Evolutionary conservation across 2,797 vertebrate species (phyloP).

Genomic region (Lagorchestes hirsutus): DNA sequence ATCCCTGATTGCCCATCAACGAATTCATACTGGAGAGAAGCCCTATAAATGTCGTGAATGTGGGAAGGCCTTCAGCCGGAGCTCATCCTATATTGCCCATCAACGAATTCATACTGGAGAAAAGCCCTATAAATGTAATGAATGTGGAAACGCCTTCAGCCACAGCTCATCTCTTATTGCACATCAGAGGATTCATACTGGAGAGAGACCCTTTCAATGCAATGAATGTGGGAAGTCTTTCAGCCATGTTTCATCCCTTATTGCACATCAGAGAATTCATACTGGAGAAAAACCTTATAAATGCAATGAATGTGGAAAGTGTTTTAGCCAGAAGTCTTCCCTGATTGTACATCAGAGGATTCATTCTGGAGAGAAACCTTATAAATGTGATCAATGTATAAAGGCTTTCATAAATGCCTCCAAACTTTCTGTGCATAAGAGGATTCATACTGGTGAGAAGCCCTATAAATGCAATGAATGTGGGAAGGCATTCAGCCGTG

Average conservation of each 20-base stretch:
- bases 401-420: slow-evolving; percentile 67
- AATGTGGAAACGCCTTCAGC: slow-evolving; percentile 75
- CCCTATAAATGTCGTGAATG: slow-evolving; percentile 68
- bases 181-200: slow-evolving; percentile 73
- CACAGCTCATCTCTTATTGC: slow-evolving; percentile 70
- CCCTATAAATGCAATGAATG: slow-evolving; percentile 67
- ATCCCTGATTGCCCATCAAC: slow-evolving; percentile 75
- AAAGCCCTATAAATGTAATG: slow-evolving; percentile 67
- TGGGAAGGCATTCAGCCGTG: slow-evolving; percentile 68
- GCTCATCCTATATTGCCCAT: slow-evolving; percentile 66
- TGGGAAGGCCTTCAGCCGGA: slow-evolving; percentile 69
- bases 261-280: slow-evolving; percentile 75
- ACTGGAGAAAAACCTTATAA: slow-evolving; percentile 77
- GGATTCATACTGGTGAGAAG: slow-evolving; percentile 68
- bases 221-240: slow-evolving; percentile 75
- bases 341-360: slow-evolving; percentile 67
- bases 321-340: slow-evolving; percentile 65
- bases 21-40: slow-evolving; percentile 78
- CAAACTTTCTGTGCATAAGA: slow-evolving; percentile 65
- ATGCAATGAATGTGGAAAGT: slow-evolving; percentile 69
- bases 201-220: slow-evolving; percentile 76
- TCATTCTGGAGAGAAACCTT: slow-evolving; percentile 59
- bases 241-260: slow-evolving; percentile 69
- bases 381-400: slow-evolving; percentile 61
- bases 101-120: slow-evolving; percentile 72